Evolutionary conservation across 2,888 invertebrate species (phyloP), one percentile per base, ranked within the genome.

Genomic region (Nomada fucata): DNA sequence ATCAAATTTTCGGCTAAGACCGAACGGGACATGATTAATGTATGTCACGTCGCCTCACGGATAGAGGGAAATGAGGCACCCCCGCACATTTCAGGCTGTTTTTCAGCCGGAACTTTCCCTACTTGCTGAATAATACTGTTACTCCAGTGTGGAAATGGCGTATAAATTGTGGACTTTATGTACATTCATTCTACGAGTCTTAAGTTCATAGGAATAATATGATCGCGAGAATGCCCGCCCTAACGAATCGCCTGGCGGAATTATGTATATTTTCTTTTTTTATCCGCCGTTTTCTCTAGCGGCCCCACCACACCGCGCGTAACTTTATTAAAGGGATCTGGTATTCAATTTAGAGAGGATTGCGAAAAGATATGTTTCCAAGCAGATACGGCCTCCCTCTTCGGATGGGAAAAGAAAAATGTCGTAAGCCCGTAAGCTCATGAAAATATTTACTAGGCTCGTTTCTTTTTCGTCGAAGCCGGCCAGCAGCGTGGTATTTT

Each of bases 281-380:
- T 47, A 53, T 23, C n/a, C 15, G 20, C 10, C 11, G 2, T 47
- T 15, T 64, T 15, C n/a, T 47, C 9, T 50, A 15, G 18, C n/a
- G 2, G 5, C 10, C 29, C 50, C 50, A n/a, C 26, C 42, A 13
- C 20, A 26, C 60, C 60, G 68, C 68, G 68, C 67, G 44, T 67
- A 84, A 87, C 79, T 85, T 87, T 84, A 87, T 85, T 85, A 85
- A 86, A 82, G 75, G 84, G 84, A 83, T 86, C 84, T 83, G 82
- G 84, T 86, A 88, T 88, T 88, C 87, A 88, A 88, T 88, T 88
- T 88, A 79, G 71, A 84, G 81, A 83, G 87, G 88, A 88, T 88
- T 83, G 47, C 72, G 57, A 63, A 79, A 77, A 74, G 84, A 88
- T 75, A 86, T 79, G 80, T 84, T 85, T 64, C 29, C 67, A 55